Evolutionary conservation across 1,140 invertebrate species (phyloP), one percentile per base, ranked within the genome.

Genomic region (Kradibia gibbosae): DNA sequence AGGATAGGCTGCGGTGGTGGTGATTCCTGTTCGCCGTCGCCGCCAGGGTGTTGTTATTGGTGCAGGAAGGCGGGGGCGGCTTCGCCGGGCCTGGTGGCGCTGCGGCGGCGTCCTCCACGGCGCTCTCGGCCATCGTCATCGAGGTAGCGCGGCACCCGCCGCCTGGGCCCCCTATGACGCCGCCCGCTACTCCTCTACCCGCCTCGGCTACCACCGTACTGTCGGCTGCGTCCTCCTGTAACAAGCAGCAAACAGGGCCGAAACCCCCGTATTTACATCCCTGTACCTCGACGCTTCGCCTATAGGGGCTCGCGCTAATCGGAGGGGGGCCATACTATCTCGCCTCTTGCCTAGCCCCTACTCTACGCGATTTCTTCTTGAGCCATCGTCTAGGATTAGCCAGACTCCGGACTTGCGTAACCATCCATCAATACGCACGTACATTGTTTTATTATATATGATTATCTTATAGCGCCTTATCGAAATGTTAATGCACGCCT

Each of bases 121-220:
- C 92, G 87, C 92, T 93, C 92, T 94, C 93, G 88, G 93, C 93
- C 93, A 94, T 94, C 88, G 93, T 94, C 93, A 94, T 94, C 91
- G 92, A 92, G 90, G 90, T 92, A 88, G 88, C 89, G 90, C 92
- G 92, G 92, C 92, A 92, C 90, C 92, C 91, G 90, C 92, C 91
- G 92, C 92, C 90, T 91, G 90, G 91, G 91, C 92, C 90, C 88
- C 88, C 88, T 89, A 87, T 88, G 85, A 88, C 89, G 90, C 91
- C 91, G 91, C 92, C 90, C 90, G 89, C 90, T 85, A 86, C 89
- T 89, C 88, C 88, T 88, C 86, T 88, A 83, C 88, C 88, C 57
- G 76, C 88, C 86, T 89, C 89, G 82, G 88, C 89, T 89, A 89
- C 90, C 91, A 92, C 91, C 89, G 89, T 89, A 85, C 86, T 89